Evolutionary conservation across 1,140 invertebrate species (phyloP).

Genomic region (Rhizoglyphus robini): DNA sequence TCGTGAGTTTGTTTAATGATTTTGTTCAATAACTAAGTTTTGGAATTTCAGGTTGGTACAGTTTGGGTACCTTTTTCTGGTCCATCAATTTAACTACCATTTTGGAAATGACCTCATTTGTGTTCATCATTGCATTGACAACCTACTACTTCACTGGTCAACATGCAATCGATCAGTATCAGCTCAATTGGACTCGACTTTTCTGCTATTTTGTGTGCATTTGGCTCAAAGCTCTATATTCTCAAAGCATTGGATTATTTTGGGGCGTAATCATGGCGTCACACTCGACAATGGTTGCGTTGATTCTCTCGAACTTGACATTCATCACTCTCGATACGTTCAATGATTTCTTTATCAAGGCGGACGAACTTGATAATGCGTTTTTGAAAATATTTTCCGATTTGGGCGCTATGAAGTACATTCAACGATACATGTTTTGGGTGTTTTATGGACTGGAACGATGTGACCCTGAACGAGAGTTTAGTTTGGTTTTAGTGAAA

Average conservation of each 20-base stretch:
- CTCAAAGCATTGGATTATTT: not conserved
- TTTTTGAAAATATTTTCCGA: not conserved
- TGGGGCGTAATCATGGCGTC: not conserved
- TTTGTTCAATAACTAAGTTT: not conserved
- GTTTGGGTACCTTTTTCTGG: not conserved
- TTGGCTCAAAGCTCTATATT: not conserved
- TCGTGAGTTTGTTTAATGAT: not conserved
- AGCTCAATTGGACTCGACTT: not conserved
- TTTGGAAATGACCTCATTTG: not conserved
- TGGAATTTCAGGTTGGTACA: not conserved
- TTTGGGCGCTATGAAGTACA: not conserved
- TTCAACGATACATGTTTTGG: not conserved
- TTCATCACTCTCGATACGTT: not conserved
- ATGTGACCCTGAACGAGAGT: not conserved
- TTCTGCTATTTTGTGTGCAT: not conserved
- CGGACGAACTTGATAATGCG: not conserved
- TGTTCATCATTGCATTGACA: not conserved
- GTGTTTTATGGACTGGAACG: conserved; percentile 7
- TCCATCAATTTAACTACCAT: not conserved
- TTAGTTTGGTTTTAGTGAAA: not conserved
- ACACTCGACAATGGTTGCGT: not conserved
- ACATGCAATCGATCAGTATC: not conserved
- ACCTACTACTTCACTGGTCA: not conserved
- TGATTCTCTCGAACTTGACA: not conserved
- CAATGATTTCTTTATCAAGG: not conserved